Percentiles rank a stretch among this genome's conserved stretches.
Conservation (phyloP, 2,113 vertebrate genomes). For the Cyprinodon variegatus region DNA sequence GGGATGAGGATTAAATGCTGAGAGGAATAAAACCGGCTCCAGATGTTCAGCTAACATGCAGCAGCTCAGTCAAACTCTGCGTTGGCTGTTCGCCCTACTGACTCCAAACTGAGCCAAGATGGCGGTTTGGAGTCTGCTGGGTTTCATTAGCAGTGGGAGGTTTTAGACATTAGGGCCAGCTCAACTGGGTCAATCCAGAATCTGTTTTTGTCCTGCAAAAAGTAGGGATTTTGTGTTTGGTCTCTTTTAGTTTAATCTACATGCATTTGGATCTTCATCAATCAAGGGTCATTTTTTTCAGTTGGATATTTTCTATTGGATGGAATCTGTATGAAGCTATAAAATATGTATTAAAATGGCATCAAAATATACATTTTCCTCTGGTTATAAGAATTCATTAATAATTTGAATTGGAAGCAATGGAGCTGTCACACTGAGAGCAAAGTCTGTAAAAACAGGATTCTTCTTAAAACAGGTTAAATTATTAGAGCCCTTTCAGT, state of each 20-base stretch:
- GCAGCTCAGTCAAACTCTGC: slow-evolving; percentile 37
- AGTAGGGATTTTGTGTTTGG: background rate
- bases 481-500: too few species aligned
- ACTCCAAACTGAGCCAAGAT: slow-evolving; percentile 28
- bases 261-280: too few species aligned
- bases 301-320: too few species aligned
- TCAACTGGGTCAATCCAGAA: slow-evolving; percentile 47
- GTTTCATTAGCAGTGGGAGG: slow-evolving; percentile 32
- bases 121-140: slow-evolving; percentile 28
- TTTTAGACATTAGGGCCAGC: slow-evolving; percentile 2
- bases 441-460: too few species aligned
- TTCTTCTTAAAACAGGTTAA: too few species aligned
- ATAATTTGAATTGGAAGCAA: too few species aligned
- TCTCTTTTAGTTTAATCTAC: background rate
- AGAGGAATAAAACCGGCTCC: slow-evolving; percentile 60
- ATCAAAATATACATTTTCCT: too few species aligned
- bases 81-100: background rate
- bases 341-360: too few species aligned
- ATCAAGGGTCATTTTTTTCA: too few species aligned
- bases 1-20: slow-evolving; percentile 54
- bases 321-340: too few species aligned
- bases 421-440: too few species aligned
- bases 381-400: too few species aligned
- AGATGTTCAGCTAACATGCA: slow-evolving; percentile 59
- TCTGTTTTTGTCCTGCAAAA: slow-evolving; percentile 40